Conservation (phyloP, 2,888 invertebrate species). For the Hyposoter didymator region DNA sequence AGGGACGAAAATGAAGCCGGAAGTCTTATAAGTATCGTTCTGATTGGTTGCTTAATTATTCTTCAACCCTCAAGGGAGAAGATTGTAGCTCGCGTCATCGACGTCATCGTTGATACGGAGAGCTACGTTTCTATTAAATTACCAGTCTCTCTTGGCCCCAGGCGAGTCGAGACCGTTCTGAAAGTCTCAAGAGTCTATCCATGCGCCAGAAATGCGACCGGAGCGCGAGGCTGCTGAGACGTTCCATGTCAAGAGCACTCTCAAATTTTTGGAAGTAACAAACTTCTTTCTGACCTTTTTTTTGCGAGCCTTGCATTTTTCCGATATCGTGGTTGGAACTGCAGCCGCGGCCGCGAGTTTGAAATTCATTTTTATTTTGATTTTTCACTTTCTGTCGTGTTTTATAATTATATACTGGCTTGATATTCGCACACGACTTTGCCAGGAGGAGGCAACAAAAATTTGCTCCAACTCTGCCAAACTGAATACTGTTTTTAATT, state of each 20-base stretch:
- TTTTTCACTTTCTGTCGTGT: not conserved
- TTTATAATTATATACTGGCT: conserved; percentile 15
- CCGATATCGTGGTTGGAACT: not conserved
- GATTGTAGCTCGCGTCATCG: conserved; percentile 60
- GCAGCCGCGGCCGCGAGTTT: not conserved
- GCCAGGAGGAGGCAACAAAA: not conserved
- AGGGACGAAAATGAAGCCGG: not conserved
- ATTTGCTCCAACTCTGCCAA: not conserved
- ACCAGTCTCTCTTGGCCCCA: conserved; percentile 36
- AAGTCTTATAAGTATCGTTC: conserved; percentile 67
- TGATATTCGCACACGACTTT: conserved; percentile 24
- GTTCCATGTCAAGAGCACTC: conserved; percentile 33
- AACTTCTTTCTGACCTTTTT: conserved; percentile 6
- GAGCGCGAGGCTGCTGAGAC: conserved; percentile 19
- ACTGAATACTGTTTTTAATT: conserved; percentile 1
- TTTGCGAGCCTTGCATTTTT: conserved; percentile 11
- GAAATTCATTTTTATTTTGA: not conserved
- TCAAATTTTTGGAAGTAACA: conserved; percentile 3
- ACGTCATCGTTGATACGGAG: conserved; percentile 30
- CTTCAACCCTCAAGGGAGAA: conserved; percentile 49
- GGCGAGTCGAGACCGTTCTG: conserved; percentile 42
- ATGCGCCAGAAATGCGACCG: not conserved
- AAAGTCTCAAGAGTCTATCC: conserved; percentile 43
- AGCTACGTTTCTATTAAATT: conserved; percentile 62
- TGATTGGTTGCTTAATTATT: conserved; percentile 69